Evolutionary conservation across 2,888 invertebrate species (phyloP), one percentile per base, ranked within the genome.

Genomic region (Eupithecia exiguata): DNA sequence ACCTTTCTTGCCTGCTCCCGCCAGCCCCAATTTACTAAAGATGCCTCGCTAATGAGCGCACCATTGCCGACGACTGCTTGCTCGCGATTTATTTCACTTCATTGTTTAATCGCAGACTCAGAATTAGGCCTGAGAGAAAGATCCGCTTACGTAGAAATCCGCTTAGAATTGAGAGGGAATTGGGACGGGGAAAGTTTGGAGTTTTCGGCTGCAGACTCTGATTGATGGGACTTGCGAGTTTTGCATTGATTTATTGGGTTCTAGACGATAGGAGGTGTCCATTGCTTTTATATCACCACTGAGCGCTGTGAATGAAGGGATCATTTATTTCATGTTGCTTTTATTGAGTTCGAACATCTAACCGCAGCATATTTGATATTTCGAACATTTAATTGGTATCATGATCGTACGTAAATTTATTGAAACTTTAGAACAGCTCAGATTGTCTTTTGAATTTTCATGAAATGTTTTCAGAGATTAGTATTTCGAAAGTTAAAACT

Each of bases 21-120:
- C 71, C 78, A 68, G 68, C 79, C 76, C 75, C 79, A 80, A 82
- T 80, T 82, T 77, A 82, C 79, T 80, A 80, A 82, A 80, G 80
- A 77, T 75, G 78, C 79, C 72, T 72, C 74, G 78, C 77, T 84
- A 83, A 84, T 82, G 83, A 81, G 79, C 76, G 71, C 72, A 77
- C 70, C 74, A 78, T 77, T 72, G 76, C 69, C 69, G 72, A 74
- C 74, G 72, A 76, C 75, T 76, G 74, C 74, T 77, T 76, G 67
- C 68, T 69, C 35, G 68, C 67, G 77, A 79, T 79, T 80, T 78
- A 80, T 80, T 79, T 77, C 78, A 70, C 74, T 74, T 77, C 80
- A 79, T 79, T 80, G 77, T 80, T 77, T 79, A 80, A 80, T 79
- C 76, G 76, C 38, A 78, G 74, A 66, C 72, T 75, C 70, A 72